Evolutionary conservation across 2,888 invertebrate genomes (phyloP), one percentile per base, ranked within the genome.

Genomic region (Epiblema foenella): DNA sequence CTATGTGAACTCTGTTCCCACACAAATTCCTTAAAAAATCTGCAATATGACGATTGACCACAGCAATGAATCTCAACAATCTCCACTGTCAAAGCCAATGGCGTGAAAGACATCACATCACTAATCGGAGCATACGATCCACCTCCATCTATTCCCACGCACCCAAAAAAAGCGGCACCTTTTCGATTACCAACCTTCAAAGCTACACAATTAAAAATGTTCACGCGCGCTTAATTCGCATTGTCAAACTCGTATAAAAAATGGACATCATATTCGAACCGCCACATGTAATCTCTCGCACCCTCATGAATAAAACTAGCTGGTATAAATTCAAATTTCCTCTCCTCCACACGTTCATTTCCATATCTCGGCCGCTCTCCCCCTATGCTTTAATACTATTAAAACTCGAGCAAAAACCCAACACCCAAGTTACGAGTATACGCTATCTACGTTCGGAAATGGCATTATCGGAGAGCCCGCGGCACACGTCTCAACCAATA

Each of bases 321-420:
- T 89, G 86, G 86, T 93, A 92, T 93, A 91, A 93, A 93, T 93
- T 93, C 92, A 93, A 93, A 93, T 93, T 93, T 93, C 93, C 92
- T 92, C 91, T 92, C 82, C 87, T 85, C 87, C 90, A 91, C 90
- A 90, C 91, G 86, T 89, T 90, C 90, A 91, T 93, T 93, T 93
- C 91, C 92, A 93, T 92, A 92, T 91, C 92, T 89, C 90, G 86
- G 83, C 84, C 82, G 81, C 83, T 85, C 86, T 85, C 89, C 90
- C 89, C 90, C 89, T 89, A 87, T 86, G 89, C 87, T 91, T 90
- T 91, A 91, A 86, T 87, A 91, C 86, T 87, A 87, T 92, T 93
- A 92, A 93, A 93, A 93, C 88, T 91, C 88, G 80, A 82, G 89
- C 91, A 92, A 93, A 92, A 93, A 92, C 90, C 90, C 89, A 84